phyloP scores from a whole-genome alignment of 2,888 invertebrate species.

The Tiliacea citrago region DNA sequence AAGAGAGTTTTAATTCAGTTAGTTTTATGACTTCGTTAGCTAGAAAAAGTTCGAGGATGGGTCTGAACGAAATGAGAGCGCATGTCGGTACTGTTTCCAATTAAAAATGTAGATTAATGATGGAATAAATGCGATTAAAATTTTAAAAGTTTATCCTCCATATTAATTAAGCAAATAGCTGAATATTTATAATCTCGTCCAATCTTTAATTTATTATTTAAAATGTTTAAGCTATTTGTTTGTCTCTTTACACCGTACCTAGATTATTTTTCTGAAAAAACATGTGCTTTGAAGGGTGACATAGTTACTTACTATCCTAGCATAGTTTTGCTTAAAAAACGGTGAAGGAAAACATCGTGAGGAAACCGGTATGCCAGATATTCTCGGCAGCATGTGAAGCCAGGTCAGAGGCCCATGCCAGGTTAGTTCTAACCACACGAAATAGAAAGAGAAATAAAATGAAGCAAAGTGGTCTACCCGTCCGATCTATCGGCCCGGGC shows the following conservation, averaged over 20 bases:
- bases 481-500: not conserved
- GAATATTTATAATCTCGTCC: not conserved
- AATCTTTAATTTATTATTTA: conserved; percentile 16
- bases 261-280: not conserved
- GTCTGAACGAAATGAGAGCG: conserved; percentile 8
- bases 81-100: conserved; percentile 5
- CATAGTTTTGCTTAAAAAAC: no score
- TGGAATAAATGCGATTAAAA: not conserved
- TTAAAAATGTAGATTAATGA: conserved; percentile 18
- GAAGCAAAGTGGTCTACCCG: no score
- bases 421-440: no score
- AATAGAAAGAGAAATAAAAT: no score
- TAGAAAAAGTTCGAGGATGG: conserved; percentile 1
- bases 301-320: not conserved
- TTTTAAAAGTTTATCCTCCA: not conserved
- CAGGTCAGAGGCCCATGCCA: no score
- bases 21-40: conserved; percentile 9
- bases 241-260: not conserved
- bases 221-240: not conserved
- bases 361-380: no score
- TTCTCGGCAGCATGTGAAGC: no score
- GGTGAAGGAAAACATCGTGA: no score
- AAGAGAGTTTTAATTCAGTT: conserved; percentile 32
- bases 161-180: not conserved
- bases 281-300: no score